phyloP scores from a whole-genome alignment of 2,888 invertebrate species.

The Mythimna pallens region DNA sequence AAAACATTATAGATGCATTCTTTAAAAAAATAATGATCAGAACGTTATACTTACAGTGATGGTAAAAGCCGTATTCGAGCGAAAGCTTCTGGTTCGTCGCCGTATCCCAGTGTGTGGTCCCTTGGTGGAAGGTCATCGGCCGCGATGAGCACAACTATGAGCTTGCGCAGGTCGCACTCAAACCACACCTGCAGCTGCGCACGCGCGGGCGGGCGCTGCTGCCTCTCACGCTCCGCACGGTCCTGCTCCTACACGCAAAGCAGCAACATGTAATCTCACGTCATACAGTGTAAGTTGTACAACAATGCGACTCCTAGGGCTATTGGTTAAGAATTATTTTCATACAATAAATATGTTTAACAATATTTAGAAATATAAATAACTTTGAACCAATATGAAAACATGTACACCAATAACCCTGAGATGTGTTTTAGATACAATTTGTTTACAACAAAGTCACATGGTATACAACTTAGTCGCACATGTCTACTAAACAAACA shows the following conservation, averaged over 20 bases:
- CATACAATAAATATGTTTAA: neutral
- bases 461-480: constrained; percentile 62
- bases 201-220: constrained; percentile 94
- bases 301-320: constrained; percentile 63
- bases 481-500: constrained; percentile 70
- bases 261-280: constrained; percentile 44
- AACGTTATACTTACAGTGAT: constrained; percentile 92
- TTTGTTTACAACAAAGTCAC: constrained; percentile 62
- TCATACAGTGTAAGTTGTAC: constrained; percentile 45
- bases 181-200: constrained; percentile 97
- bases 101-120: constrained; percentile 94
- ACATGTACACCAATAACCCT: constrained; percentile 37
- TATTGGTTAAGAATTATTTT: constrained; percentile 31
- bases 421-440: constrained; percentile 39
- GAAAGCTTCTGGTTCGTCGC: constrained; percentile 95
- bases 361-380: neutral
- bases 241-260: constrained; percentile 84
- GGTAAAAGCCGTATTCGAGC: constrained; percentile 95
- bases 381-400: constrained; percentile 22
- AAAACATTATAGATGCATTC: neutral
- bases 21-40: neutral
- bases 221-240: constrained; percentile 85
- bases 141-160: constrained; percentile 96
- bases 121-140: constrained; percentile 95
- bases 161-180: constrained; percentile 95